A percentile compares a stretch with the other conserved stretches of the same genome.
Evolutionary conservation across 2,888 invertebrate species (phyloP).

Genomic region (Diarsia brunnea): DNA sequence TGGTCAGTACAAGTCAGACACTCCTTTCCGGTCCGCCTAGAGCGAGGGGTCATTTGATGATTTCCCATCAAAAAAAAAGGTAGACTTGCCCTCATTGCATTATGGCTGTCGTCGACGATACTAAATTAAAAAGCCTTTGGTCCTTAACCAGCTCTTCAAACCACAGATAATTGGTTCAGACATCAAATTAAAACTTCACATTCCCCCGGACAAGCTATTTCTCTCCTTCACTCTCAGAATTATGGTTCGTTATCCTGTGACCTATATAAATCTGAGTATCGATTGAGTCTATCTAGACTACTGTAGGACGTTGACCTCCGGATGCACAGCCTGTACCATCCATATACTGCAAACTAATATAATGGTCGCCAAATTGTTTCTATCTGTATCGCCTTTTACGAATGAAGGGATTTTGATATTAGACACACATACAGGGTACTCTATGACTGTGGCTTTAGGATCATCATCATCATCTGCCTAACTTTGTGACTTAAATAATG

Average conservation of each 20-base stretch:
- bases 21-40: no score
- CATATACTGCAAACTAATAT: neutral
- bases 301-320: neutral
- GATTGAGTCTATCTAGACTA: slow-evolving; percentile 18
- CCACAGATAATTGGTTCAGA: neutral
- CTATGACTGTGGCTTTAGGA: neutral
- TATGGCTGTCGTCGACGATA: neutral
- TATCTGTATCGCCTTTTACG: neutral
- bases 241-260: slow-evolving; percentile 1
- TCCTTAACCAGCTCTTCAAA: neutral
- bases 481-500: neutral
- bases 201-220: neutral
- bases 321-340: neutral
- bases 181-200: neutral
- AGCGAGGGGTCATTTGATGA: no score
- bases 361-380: neutral
- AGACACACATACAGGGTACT: neutral
- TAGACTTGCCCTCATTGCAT: neutral
- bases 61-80: no score
- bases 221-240: neutral
- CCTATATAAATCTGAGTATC: slow-evolving; percentile 17
- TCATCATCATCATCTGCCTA: neutral
- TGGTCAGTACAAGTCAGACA: no score
- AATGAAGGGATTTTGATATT: neutral
- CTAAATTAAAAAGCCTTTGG: neutral